These are phyloP conservation scores for Nycticebus coucang DNA, from an alignment of 2,113 vertebrate species.

Conservation along the genomic window DNA sequence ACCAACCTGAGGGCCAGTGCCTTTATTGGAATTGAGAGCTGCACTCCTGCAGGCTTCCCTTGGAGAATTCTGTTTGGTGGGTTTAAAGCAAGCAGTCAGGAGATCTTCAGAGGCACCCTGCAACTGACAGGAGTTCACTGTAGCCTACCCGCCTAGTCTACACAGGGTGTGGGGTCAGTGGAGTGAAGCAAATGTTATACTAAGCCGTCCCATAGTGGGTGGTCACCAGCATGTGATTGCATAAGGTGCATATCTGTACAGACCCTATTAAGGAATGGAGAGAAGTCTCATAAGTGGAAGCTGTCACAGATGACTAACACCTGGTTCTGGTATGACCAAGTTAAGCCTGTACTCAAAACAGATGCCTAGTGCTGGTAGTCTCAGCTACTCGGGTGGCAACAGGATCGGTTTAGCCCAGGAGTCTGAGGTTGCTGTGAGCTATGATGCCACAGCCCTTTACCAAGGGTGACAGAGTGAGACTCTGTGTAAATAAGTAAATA, in stretches of 20 bases:
- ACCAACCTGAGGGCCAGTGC: not conserved
- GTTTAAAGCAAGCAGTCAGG: not conserved
- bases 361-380: not conserved
- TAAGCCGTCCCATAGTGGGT: not conserved
- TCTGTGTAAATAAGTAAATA: too few relatives aligned
- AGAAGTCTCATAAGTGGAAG: not conserved
- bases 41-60: not conserved
- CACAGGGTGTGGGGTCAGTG: not conserved
- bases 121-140: not conserved
- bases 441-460: too few relatives aligned
- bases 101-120: not conserved
- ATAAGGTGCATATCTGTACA: not conserved
- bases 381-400: too few relatives aligned
- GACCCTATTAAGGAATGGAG: not conserved
- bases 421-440: too few relatives aligned
- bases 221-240: not conserved
- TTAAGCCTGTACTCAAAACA: not conserved
- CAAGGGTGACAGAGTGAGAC: too few relatives aligned
- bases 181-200: not conserved
- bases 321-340: not conserved
- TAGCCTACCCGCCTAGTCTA: not conserved
- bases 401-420: too few relatives aligned
- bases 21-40: not conserved
- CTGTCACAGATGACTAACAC: not conserved
- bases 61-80: not conserved